phyloP scores from a whole-genome alignment of 2,888 invertebrate genomes.

The Drosophila formosana region DNA sequence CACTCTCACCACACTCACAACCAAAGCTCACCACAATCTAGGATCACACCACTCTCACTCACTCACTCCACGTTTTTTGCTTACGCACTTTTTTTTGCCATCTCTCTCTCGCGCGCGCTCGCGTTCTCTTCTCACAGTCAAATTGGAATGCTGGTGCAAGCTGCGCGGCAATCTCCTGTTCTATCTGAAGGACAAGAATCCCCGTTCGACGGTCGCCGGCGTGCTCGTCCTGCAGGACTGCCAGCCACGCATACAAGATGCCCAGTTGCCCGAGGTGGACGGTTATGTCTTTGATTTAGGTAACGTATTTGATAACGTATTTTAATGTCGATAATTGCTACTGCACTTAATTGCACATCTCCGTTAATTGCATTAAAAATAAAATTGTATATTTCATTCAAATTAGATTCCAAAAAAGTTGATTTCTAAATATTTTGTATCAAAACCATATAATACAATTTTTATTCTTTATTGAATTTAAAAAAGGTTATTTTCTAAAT shows the following conservation, averaged over 20 bases:
- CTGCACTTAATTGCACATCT: too few species aligned
- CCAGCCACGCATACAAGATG: constrained; percentile 89
- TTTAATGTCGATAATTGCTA: too few species aligned
- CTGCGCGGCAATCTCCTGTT: constrained; percentile 96
- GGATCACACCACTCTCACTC: constrained; percentile 9
- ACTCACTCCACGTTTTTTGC: constrained; percentile 37
- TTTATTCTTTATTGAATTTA: too few species aligned
- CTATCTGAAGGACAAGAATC: constrained; percentile 95
- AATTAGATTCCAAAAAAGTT: too few species aligned
- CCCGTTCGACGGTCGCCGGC: constrained; percentile 94
- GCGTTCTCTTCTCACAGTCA: constrained; percentile 86
- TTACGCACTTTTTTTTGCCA: constrained; percentile 41
- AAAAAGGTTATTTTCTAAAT: too few species aligned
- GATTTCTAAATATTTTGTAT: too few species aligned
- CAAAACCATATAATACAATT: too few species aligned
- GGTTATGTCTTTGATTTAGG: constrained; percentile 93
- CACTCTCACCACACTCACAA: neutral
- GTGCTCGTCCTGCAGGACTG: constrained; percentile 96
- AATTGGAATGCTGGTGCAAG: constrained; percentile 94
- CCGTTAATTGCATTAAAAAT: too few species aligned
- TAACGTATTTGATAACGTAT: constrained; percentile 82
- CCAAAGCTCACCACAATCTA: too few species aligned
- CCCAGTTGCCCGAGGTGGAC: constrained; percentile 88
- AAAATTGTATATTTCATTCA: too few species aligned
- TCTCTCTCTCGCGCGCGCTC: constrained; percentile 7